Conservation (phyloP, 2,888 invertebrate genomes). For the Polyommatus icarus region DNA sequence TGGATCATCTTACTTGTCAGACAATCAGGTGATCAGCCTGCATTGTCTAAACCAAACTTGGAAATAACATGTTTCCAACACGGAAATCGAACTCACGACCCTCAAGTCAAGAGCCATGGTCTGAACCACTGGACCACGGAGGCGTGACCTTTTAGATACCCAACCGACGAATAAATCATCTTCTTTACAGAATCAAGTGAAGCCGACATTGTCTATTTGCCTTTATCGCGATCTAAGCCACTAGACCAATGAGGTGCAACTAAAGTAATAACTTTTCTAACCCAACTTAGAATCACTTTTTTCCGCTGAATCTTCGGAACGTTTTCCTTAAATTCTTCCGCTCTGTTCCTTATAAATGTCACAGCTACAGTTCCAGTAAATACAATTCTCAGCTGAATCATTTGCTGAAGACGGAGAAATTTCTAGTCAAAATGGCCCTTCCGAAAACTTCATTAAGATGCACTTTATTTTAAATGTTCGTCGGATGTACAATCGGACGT, state of each 20-base stretch:
- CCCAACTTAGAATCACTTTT: not conserved
- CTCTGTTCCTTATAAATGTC: not conserved
- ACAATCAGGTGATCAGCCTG: too few species aligned
- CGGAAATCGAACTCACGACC: too few species aligned
- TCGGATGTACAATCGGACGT: slow-evolving; percentile 14
- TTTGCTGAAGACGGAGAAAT: slow-evolving; percentile 4
- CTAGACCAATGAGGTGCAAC: not conserved
- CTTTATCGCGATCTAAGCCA: too few species aligned
- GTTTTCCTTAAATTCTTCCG: not conserved
- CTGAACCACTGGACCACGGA: too few species aligned
- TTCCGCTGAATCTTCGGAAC: not conserved
- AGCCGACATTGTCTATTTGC: too few species aligned
- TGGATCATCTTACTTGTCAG: too few species aligned
- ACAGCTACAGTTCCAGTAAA: not conserved
- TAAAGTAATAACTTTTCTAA: not conserved
- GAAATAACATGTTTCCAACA: too few species aligned
- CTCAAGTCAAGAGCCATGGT: too few species aligned
- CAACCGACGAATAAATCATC: too few species aligned
- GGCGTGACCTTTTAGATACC: too few species aligned
- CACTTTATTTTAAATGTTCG: slow-evolving; percentile 27
- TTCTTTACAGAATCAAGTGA: too few species aligned
- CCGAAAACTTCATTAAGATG: slow-evolving; percentile 28
- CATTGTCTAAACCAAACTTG: too few species aligned
- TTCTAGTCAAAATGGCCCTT: not conserved
- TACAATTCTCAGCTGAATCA: not conserved